phyloP scores from a whole-genome alignment of 2,797 vertebrate genomes.

The Microcaecilia unicolor region DNA sequence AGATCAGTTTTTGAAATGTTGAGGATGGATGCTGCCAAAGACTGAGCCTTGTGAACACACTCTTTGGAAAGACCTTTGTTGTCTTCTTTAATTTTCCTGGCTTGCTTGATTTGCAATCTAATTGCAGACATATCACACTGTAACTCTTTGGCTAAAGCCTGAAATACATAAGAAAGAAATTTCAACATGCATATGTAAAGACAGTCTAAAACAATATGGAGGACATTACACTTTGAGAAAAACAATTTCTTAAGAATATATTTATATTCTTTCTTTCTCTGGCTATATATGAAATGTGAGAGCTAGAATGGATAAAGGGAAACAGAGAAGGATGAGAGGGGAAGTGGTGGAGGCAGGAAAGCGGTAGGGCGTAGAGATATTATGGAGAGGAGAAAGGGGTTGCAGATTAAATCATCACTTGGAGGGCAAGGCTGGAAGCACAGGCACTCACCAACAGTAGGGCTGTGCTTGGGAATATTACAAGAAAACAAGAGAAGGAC shows the following conservation, averaged over 20 bases:
- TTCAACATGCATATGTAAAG: background rate
- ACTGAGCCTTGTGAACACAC: conserved; percentile 75
- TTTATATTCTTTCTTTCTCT: background rate
- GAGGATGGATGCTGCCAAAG: conserved; percentile 82
- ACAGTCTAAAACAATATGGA: background rate
- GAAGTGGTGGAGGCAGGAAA: no score
- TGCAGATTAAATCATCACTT: background rate
- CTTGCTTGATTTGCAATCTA: conserved; percentile 61
- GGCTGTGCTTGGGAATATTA: no score
- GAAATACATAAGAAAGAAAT: conserved; percentile 1
- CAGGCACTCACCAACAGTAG: no score
- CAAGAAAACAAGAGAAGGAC: no score
- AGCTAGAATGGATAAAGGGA: no score
- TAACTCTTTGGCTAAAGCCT: conserved; percentile 73
- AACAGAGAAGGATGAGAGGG: no score
- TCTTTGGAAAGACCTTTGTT: conserved; percentile 54
- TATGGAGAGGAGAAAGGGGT: background rate
- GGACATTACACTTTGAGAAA: rapidly evolving
- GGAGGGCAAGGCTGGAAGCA: no score
- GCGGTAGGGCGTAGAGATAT: no score
- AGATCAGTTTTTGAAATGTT: conserved; percentile 82
- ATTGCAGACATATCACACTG: conserved; percentile 62
- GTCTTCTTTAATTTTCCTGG: conserved; percentile 41
- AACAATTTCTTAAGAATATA: background rate
- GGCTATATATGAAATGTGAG: rapidly evolving